A percentile compares a stretch with the other conserved stretches of the same genome.
These are phyloP conservation scores for Candoia aspera DNA, from an alignment of 2,113 vertebrate genomes.

Conservation along the genomic window DNA sequence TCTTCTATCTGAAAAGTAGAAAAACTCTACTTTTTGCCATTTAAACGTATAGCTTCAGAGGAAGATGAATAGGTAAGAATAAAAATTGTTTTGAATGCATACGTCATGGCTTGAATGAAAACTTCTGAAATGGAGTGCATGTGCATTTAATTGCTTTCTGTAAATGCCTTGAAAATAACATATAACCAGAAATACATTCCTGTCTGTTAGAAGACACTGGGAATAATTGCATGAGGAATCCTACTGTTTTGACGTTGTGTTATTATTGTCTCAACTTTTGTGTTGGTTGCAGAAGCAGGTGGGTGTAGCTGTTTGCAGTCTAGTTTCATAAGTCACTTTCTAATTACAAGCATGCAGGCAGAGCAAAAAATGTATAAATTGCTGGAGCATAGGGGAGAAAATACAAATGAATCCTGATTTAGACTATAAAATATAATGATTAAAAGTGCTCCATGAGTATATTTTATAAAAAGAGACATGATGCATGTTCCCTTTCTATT, in stretches of 20 bases:
- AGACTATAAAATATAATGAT: constrained; percentile 59
- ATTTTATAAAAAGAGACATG: constrained; percentile 33
- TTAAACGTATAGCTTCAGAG: background rate
- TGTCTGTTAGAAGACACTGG: constrained; percentile 16
- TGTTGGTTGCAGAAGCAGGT: constrained; percentile 22
- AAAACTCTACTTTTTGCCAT: background rate
- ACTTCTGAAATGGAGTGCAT: background rate
- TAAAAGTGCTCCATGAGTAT: constrained; percentile 38
- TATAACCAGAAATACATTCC: constrained; percentile 24
- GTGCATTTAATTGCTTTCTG: background rate
- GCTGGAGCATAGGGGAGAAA: constrained; percentile 42
- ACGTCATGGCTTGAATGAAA: constrained; percentile 6
- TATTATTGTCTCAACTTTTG: constrained; percentile 30
- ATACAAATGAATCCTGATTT: constrained; percentile 47
- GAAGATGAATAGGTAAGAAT: background rate
- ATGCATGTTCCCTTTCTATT: constrained; percentile 29
- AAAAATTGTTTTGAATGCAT: constrained; percentile 5
- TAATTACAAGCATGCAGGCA: constrained; percentile 55
- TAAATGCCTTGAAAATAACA: constrained; percentile 7
- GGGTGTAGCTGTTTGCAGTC: constrained; percentile 32
- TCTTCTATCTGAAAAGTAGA: constrained; percentile 20
- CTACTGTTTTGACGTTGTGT: constrained; percentile 32
- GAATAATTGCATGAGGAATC: constrained; percentile 24
- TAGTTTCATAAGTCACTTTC: constrained; percentile 59
- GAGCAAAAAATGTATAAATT: constrained; percentile 57